Base-by-base conservation (phyloP, 2,888 invertebrate genomes). In the Eurytoma adleriae region DNA sequence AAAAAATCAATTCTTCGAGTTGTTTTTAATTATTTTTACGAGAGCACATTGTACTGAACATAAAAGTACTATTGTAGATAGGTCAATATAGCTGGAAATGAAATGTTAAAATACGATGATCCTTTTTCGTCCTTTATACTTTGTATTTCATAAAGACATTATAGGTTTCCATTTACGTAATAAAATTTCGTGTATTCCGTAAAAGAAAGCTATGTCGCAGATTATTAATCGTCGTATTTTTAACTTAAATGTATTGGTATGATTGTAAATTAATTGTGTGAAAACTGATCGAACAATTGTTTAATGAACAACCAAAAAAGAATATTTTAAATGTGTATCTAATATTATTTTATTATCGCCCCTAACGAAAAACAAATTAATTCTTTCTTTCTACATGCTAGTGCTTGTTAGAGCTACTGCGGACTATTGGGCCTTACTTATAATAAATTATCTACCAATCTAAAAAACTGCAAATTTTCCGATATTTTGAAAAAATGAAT, bases 191-290 rank as follows among this genome's bases (percentile, higher is more conserved):
- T 18, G 62, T 30, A 40, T 48, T 13, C 48, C n/a, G 18, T 40
- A 64, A 7, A 7, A 64, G 40, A 40, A 18, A 10, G 16, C 2
- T 64, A 18, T 64, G 64, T 40, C n/a, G 54, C 64, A 64, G 48
- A 18, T 57, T n/a, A 52, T 70, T 2, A 14, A 66, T 70, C 27
- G 64, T 59, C 57, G 54, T 12, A 71, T 67, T 67, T 59, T 57
- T 52, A 67, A 59, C 16, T 72, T 54, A 18, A 67, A 30, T 52
- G 70, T 77, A 56, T 27, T 56, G 14, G 59, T 30, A 64, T 75
- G 61, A 27, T 24, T 71, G 24, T 70, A 71, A 79, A 64, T 79
- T 70, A 71, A 54, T 59, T 71, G 24, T 54, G 14, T n/a, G 54
- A 52, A 71, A 48, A 62, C 61, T 62, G 40, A 62, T 5, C 40